Conservation (phyloP, 2,797 vertebrate genomes). For the Tenualosa thibaudeaui region DNA sequence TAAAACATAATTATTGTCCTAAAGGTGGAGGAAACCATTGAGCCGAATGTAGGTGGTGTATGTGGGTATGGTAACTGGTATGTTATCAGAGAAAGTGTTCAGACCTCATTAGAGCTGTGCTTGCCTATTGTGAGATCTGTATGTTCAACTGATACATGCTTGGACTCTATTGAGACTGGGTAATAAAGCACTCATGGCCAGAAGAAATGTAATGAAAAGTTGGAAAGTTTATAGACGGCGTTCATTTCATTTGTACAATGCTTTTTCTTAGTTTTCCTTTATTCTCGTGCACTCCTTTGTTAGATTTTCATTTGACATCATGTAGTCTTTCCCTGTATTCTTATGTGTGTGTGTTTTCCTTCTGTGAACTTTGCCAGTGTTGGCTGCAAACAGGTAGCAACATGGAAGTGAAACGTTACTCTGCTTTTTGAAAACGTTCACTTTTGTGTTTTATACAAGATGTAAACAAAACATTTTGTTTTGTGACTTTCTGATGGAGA, state of each 20-base stretch:
- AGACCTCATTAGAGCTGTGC: constrained; percentile 9
- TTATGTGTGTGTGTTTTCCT: background rate
- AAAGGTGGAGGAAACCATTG: background rate
- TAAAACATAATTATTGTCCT: background rate
- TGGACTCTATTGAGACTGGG: background rate
- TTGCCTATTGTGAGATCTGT: background rate
- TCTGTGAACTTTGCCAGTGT: background rate
- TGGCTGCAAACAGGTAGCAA: constrained; percentile 27
- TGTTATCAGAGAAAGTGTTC: constrained; percentile 1
- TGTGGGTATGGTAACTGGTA: background rate
- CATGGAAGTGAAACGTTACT: constrained; percentile 25
- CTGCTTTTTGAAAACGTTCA: constrained; percentile 22
- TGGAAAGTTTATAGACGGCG: background rate
- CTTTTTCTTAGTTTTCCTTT: background rate
- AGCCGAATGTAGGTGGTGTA: background rate
- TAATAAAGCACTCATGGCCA: constrained; percentile 2
- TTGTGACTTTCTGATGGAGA: constrained; percentile 57
- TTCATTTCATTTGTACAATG: background rate
- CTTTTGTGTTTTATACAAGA: constrained; percentile 49
- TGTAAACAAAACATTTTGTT: constrained; percentile 71
- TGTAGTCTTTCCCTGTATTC: background rate
- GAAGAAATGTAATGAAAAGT: constrained; percentile 3
- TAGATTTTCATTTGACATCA: background rate
- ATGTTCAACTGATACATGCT: background rate
- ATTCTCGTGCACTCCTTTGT: background rate